Conservation (phyloP, 2,888 invertebrate genomes). For the Acronicta psi region DNA sequence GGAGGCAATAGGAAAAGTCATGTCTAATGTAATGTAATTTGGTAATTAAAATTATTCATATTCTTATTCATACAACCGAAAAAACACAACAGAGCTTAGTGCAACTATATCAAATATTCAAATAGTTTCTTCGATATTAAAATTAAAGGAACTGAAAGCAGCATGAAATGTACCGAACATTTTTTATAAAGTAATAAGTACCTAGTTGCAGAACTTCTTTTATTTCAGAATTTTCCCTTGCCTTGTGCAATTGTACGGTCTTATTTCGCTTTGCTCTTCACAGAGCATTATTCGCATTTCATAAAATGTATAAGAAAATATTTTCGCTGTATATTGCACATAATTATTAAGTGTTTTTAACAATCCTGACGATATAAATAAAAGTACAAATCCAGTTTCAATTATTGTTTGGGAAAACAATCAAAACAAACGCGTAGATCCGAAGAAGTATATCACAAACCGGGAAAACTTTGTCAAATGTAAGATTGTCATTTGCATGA, state of each 20-base stretch:
- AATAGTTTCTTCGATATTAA: background rate
- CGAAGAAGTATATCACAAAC: conserved; percentile 23
- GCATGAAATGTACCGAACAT: background rate
- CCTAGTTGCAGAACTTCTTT: conserved; percentile 17
- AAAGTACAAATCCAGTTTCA: conserved; percentile 24
- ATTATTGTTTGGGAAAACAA: conserved; percentile 27
- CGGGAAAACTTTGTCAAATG: conserved; percentile 34
- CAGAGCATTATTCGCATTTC: conserved; percentile 12
- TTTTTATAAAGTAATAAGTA: background rate
- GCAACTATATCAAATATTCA: background rate
- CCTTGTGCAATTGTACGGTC: conserved; percentile 15
- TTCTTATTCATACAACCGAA: too few relatives aligned
- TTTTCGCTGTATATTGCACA: background rate
- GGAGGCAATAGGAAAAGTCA: too few relatives aligned
- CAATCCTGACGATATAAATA: conserved; percentile 4
- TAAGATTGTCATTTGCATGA: conserved; percentile 46
- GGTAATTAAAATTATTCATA: too few relatives aligned
- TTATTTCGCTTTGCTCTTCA: conserved; percentile 18
- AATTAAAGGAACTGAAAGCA: background rate
- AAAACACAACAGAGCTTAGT: too few relatives aligned
- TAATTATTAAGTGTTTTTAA: background rate
- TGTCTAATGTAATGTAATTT: too few relatives aligned
- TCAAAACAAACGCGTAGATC: conserved; percentile 22
- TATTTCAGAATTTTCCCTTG: conserved; percentile 31
- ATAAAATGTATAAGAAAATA: background rate